A percentile compares a stretch with the other conserved stretches of the same genome.
Evolutionary conservation across 2,888 invertebrate genomes (phyloP).

Genomic region (Geophilus truncorum): DNA sequence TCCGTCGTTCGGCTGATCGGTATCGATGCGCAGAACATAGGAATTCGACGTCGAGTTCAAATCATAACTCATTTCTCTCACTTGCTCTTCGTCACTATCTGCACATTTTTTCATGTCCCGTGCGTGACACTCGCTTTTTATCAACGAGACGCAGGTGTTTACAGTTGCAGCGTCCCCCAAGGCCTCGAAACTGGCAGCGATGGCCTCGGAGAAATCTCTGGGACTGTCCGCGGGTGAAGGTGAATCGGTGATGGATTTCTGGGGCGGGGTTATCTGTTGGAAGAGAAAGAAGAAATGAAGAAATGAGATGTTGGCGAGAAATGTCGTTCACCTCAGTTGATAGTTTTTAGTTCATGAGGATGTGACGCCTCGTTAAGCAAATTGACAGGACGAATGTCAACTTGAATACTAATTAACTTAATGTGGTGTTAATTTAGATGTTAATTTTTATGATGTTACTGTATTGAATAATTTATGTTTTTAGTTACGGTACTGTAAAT

Average conservation of each 20-base stretch:
- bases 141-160: background rate
- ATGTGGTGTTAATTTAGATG: background rate
- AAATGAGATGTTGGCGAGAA: background rate
- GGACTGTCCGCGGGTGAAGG: background rate
- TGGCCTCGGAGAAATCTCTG: background rate
- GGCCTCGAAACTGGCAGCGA: background rate
- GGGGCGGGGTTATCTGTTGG: background rate
- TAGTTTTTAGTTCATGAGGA: background rate
- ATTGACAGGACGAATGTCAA: background rate
- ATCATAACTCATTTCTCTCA: background rate
- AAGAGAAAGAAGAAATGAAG: background rate
- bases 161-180: background rate
- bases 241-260: slow-evolving; percentile 1
- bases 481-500: too few species aligned
- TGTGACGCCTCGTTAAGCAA: background rate
- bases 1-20: background rate
- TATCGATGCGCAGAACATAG: background rate
- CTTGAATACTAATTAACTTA: background rate
- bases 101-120: background rate
- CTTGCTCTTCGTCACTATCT: background rate
- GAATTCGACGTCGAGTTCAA: background rate
- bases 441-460: background rate
- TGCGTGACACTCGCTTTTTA: background rate
- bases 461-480: background rate
- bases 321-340: background rate